Base-by-base conservation (phyloP, 1,140 invertebrate genomes). In the Caenorhabditis briggsae region DNA sequence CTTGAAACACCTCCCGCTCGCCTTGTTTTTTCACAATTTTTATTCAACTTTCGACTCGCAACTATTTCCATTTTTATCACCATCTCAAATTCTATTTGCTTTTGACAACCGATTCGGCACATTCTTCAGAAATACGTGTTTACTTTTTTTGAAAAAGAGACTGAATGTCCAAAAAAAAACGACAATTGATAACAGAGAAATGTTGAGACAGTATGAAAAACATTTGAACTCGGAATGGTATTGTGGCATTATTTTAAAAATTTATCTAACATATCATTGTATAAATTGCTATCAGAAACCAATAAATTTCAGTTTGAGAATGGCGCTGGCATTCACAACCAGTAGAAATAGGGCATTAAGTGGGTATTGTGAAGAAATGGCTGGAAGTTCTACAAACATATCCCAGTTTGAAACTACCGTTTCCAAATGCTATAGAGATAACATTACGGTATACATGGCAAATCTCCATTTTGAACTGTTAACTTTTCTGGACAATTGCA, bases 51-150 rank as follows among this genome's bases (percentile, higher is more conserved):
- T 7, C 8, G 64, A 84, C 55, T 43, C 23, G 12, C 64, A 48
- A 70, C 20, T 41, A 46, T 61, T 84, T 59, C 61, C 59, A 65
- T 84, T 84, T 65, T 84, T 84, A 64, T 65, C 83, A 84, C 5
- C 65, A 46, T 58, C 33, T 74, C 65, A 74, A 33, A 33, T 58
- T 48, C 41, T 74, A 74, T 74, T 74, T 48, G 65, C 65, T 74
- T 74, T 74, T 74, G 41, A 11, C 65, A 74, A 46, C 65, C 65
- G 46, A 74, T 46, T 33, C 65, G 65, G 65, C 65, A 48, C 65
- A 74, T 74, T 74, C 65, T 74, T 74, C 16, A 74, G 65, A 20
- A 18, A 64, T 25, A 74, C 33, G 33, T 74, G 65, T 74, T 74
- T 74, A 46, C 65, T 74, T 74, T 74, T 70, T 74, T 25, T 5